phyloP scores from a whole-genome alignment of 1,140 invertebrate genomes.

The Cecropterus lyciades region DNA sequence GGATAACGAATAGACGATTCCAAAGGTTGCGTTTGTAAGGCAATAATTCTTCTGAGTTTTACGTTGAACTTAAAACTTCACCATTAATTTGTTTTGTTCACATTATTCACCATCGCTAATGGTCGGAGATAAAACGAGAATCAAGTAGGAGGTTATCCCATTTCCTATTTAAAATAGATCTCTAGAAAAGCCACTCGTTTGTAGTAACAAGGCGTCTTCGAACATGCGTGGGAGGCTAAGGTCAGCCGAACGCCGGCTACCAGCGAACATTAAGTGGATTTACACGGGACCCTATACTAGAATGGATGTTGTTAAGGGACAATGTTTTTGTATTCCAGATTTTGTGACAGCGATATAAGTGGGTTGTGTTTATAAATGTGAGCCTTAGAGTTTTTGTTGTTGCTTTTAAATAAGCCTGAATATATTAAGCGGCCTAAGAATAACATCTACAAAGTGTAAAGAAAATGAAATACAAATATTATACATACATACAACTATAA shows the following conservation, averaged over 20 bases:
- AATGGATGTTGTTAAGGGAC: slow-evolving; percentile 28
- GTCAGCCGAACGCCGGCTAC: slow-evolving; percentile 29
- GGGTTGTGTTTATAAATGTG: slow-evolving; percentile 5
- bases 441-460: neutral
- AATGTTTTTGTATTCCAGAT: slow-evolving; percentile 25
- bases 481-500: too few species aligned
- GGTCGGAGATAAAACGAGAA: slow-evolving; percentile 34
- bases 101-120: slow-evolving; percentile 29
- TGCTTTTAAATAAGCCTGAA: neutral
- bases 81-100: slow-evolving; percentile 27
- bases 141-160: slow-evolving; percentile 32
- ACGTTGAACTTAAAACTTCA: slow-evolving; percentile 13
- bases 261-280: slow-evolving; percentile 28
- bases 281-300: slow-evolving; percentile 31
- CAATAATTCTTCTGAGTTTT: slow-evolving; percentile 25
- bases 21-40: slow-evolving; percentile 5
- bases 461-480: neutral
- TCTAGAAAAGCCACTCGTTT: slow-evolving; percentile 41
- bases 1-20: slow-evolving; percentile 17
- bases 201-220: slow-evolving; percentile 38
- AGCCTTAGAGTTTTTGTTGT: slow-evolving; percentile 4
- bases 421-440: neutral
- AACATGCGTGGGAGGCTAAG: slow-evolving; percentile 37
- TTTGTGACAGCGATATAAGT: slow-evolving; percentile 14
- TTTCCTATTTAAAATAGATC: slow-evolving; percentile 34